A percentile compares a stretch with the other conserved stretches of the same genome.
Evolutionary conservation across 2,113 vertebrate genomes (phyloP).

Genomic region (Eulemur rufifrons): DNA sequence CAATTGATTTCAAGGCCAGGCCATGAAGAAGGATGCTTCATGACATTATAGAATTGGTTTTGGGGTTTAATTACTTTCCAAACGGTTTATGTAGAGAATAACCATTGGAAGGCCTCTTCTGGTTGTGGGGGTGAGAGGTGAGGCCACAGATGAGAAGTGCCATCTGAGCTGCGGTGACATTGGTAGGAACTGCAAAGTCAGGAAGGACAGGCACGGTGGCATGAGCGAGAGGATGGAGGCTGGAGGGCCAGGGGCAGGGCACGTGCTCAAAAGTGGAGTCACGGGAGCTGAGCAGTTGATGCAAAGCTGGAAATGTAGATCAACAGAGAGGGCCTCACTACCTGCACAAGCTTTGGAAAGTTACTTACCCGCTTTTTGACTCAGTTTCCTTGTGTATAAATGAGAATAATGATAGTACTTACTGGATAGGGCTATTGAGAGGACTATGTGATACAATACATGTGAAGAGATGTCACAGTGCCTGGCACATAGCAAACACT

Average conservation of each 20-base stretch:
- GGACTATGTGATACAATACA: rapidly evolving
- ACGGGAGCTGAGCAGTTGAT: neutral
- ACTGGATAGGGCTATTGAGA: neutral
- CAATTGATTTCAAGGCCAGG: neutral
- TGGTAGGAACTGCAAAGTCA: neutral
- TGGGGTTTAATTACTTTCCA: neutral
- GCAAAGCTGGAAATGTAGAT: neutral
- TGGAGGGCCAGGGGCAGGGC: neutral
- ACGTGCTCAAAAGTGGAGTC: neutral
- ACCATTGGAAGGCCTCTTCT: neutral
- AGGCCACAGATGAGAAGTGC: neutral
- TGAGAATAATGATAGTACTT: neutral
- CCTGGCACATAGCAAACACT: neutral
- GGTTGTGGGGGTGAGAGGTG: neutral
- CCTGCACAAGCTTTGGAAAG: neutral
- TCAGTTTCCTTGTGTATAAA: neutral
- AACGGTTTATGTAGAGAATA: neutral
- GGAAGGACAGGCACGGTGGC: neutral
- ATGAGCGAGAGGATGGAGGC: neutral
- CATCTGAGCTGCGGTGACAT: neutral
- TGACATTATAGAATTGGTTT: neutral
- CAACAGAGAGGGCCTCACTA: neutral
- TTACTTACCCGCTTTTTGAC: neutral
- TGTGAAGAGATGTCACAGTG: neutral
- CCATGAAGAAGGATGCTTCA: neutral